Base-by-base conservation (phyloP, 2,797 vertebrate genomes). In the Gymnocypris eckloni region DNA sequence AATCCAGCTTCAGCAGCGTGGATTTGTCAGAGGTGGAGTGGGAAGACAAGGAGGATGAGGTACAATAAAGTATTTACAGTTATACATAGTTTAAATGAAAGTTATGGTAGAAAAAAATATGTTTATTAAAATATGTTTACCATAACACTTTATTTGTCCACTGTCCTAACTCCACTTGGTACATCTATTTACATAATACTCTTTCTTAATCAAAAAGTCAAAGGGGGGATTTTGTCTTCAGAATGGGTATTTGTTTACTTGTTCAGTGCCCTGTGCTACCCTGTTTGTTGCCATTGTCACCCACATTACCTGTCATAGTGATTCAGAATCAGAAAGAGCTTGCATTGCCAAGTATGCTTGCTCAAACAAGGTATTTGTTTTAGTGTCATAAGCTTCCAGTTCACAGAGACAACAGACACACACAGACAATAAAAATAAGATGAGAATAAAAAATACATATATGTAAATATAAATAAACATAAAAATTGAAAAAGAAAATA, bases 21-120 rank as follows among this genome's bases (percentile, higher is more conserved):
- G 97, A 97, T 91, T 95, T 97, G 83, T 97, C 96, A 0, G 97
- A 97, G 89, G 96, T 97, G 0, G 97, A 97, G 86, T 97, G 96
- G 97, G 97, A 97, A 91, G 97, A 97, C 91, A 95, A 94, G 76
- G 96, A 97, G 61, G 96, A 97, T 69, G 94, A 96, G 93, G 97
- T 97, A 90, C 33, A 33, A 33, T 3, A 33, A 33, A 3, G 33
- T 59, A 4, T 25, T 16, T 2, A 50, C 8, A 50, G 7, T 18
- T 33, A 50, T 50, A 28, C 28, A 37, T 37, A 45, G 67, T 54
- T 33, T 45, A 15, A 33, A 45, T 33, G 1, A 50, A 33, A 52
- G 25, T 75, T 33, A 8, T 3, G 9, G 0, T 28, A 45, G 2
- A 69, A 33, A 39, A 8, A 20, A 33, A 33, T 2, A 33, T 67